Evolutionary conservation across 2,888 invertebrate species (phyloP).

Genomic region (Hanleya hanleyi): DNA sequence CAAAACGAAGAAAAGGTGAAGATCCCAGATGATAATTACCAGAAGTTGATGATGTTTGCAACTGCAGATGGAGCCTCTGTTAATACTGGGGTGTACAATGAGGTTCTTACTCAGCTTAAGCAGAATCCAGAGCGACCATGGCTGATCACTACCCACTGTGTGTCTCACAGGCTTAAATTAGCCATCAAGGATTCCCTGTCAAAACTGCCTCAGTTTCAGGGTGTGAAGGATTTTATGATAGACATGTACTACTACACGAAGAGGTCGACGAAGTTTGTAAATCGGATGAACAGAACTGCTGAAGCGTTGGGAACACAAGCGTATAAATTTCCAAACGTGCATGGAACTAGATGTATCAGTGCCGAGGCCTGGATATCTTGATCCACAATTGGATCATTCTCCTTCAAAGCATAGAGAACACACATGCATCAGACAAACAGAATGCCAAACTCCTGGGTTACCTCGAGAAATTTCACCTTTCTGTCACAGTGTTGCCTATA

Average conservation of each 20-base stretch:
- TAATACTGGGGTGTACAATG: slow-evolving; percentile 5
- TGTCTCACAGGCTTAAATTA: background rate
- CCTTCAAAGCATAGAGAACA: background rate
- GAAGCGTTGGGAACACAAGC: background rate
- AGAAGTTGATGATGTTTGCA: background rate
- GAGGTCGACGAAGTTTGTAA: background rate
- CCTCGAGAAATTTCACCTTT: slow-evolving; percentile 5
- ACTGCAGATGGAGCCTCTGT: slow-evolving; percentile 14
- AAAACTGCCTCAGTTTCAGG: background rate
- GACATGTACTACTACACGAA: slow-evolving; percentile 2
- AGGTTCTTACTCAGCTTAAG: background rate
- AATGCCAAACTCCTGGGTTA: slow-evolving; percentile 2
- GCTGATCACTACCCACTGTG: slow-evolving; percentile 6
- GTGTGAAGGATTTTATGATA: slow-evolving; percentile 7
- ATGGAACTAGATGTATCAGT: slow-evolving; percentile 6
- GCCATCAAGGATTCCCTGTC: slow-evolving; percentile 7
- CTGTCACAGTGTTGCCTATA: background rate
- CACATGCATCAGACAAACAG: background rate
- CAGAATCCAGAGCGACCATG: slow-evolving; percentile 7
- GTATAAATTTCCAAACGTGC: slow-evolving; percentile 8
- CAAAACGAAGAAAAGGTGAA: background rate
- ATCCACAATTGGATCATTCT: slow-evolving; percentile 14
- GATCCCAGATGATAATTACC: slow-evolving; percentile 1
- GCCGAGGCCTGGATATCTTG: background rate
- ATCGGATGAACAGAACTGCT: background rate